Base-by-base conservation (phyloP, 2,888 invertebrate species). In the Muschampia staudingeri region DNA sequence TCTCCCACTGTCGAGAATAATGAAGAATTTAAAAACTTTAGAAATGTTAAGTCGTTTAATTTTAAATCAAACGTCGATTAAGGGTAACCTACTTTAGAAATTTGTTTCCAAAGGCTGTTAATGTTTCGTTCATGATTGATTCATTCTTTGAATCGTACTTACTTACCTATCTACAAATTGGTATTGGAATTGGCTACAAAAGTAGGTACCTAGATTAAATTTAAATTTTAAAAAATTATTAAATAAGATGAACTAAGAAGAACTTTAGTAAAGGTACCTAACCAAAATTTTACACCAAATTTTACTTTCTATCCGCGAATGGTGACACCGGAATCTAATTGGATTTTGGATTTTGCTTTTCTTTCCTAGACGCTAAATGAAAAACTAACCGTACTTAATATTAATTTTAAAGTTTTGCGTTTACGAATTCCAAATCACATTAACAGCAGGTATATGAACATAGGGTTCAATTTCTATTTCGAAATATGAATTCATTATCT, bases 51-150 rank as follows among this genome's bases (percentile, higher is more conserved):
- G 25, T 67, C 76, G 67, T 52, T 77, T 69, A 69, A 69, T 77
- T 77, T 69, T 37, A 69, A 77, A 77, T 77, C 69, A 77, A 77
- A 77, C 25, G 34, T 69, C 77, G 77, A 77, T 77, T 77, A 69
- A 69, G 69, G 69, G 69, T 69, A 76, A 34, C 65, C 67, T 76
- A 76, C 76, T 67, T 67, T 76, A 44, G 65, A 12, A 44, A 30
- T 76, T 76, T 30, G 30, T 44, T 44, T 37, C 30, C 16, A 76
- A 67, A 67, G 16, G 12, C 44, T 25, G 44, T 25, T 67, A 37
- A 44, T 67, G 42, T 30, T 76, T 61, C 67, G 67, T 76, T 67
- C 14, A 67, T 76, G 76, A 76, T 76, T 76, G 76, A 76, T 76
- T 67, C 4, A 11, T 30, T 73, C 2, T 73, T 52, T 40, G 48